These are phyloP conservation scores for Hoplodrina ambigua DNA, from an alignment of 2,888 invertebrate species.

Conservation along the genomic window DNA sequence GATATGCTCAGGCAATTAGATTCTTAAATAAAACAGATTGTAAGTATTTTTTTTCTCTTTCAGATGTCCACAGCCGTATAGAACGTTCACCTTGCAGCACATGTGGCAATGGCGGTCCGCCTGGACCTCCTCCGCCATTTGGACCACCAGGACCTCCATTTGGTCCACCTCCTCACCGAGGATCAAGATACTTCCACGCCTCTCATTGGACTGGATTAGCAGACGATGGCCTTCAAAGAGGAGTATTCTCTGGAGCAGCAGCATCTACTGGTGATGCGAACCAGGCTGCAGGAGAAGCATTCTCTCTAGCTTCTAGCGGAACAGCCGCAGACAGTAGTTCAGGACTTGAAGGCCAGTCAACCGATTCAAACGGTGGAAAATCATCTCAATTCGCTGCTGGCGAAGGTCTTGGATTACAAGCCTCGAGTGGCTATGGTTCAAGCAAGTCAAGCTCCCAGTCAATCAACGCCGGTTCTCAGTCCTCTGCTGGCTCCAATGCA, in stretches of 20 bases:
- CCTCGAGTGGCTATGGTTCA: conserved; percentile 22
- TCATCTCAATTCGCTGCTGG: conserved; percentile 31
- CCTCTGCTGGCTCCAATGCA: conserved; percentile 27
- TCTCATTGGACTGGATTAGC: conserved; percentile 80
- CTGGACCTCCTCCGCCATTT: conserved; percentile 37
- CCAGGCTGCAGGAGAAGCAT: conserved; percentile 70
- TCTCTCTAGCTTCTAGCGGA: conserved; percentile 69
- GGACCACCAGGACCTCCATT: conserved; percentile 31
- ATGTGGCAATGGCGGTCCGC: conserved; percentile 45
- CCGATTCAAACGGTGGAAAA: conserved; percentile 12
- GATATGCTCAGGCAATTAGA: background rate
- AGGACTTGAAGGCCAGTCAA: conserved; percentile 20
- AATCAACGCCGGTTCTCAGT: conserved; percentile 32
- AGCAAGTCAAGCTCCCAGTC: conserved; percentile 53
- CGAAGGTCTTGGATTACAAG: conserved; percentile 8
- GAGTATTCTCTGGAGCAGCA: conserved; percentile 74
- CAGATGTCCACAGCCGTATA: conserved; percentile 49
- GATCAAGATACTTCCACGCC: conserved; percentile 67
- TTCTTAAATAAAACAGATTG: too few species aligned
- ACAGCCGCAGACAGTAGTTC: conserved; percentile 16
- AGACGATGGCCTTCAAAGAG: conserved; percentile 71
- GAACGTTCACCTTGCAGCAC: conserved; percentile 57
- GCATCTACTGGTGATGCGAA: conserved; percentile 66
- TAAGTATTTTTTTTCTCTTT: conserved; percentile 1
- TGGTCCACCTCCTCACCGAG: conserved; percentile 6